A percentile compares a stretch with the other conserved stretches of the same genome.
Conservation (phyloP, 1,140 invertebrate genomes). For the Conus betulinus region DNA sequence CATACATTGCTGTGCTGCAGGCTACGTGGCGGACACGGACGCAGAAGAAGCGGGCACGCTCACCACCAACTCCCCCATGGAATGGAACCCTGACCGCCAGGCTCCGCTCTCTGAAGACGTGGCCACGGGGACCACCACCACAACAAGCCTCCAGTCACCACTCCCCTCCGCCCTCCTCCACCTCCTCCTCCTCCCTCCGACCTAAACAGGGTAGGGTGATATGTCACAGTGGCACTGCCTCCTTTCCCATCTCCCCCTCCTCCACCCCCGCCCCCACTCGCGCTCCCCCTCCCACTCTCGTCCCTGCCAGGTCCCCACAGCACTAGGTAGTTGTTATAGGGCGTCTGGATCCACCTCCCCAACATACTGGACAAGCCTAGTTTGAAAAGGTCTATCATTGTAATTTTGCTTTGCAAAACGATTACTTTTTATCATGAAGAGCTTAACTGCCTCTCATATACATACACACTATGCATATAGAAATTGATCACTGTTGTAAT, state of each 20-base stretch:
- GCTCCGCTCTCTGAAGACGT: not conserved
- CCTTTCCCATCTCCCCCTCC: too few relatives aligned
- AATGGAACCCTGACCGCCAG: constrained; percentile 43
- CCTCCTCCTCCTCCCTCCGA: not conserved
- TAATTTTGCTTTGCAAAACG: too few relatives aligned
- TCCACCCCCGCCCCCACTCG: not conserved
- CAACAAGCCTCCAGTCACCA: not conserved
- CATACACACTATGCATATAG: too few relatives aligned
- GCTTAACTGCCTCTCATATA: too few relatives aligned
- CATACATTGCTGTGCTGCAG: constrained; percentile 38
- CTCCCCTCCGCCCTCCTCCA: not conserved
- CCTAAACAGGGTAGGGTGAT: not conserved
- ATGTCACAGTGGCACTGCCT: not conserved
- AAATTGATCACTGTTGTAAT: too few relatives aligned
- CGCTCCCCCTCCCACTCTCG: not conserved
- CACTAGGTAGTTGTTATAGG: too few relatives aligned
- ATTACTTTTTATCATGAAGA: too few relatives aligned
- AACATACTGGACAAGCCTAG: too few relatives aligned
- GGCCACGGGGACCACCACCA: not conserved
- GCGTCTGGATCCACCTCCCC: too few relatives aligned
- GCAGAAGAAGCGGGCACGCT: constrained; percentile 58
- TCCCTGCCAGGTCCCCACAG: not conserved
- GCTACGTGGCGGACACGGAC: constrained; percentile 66
- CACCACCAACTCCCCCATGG: constrained; percentile 62
- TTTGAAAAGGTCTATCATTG: too few relatives aligned